Conservation (phyloP, 2,888 invertebrate species). For the Drosophila falleni region DNA sequence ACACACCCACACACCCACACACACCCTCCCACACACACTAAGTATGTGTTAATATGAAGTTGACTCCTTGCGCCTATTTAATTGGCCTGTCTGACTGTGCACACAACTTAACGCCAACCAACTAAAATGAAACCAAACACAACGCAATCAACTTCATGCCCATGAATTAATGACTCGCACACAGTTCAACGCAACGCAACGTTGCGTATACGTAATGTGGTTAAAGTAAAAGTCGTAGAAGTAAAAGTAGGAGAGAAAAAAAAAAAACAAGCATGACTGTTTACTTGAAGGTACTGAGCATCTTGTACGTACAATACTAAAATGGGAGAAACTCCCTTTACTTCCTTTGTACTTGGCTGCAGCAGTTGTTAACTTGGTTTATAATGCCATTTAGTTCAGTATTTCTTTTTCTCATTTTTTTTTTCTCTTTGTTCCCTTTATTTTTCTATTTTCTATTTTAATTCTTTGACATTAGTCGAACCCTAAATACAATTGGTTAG, state of each 20-base stretch:
- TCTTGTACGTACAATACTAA: neutral
- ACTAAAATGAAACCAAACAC: slow-evolving; percentile 51
- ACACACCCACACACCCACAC: neutral
- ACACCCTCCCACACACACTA: slow-evolving; percentile 6
- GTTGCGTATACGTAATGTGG: slow-evolving; percentile 58
- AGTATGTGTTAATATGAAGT: slow-evolving; percentile 78
- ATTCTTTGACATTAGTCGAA: neutral
- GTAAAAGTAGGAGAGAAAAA: neutral
- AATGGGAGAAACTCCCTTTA: neutral
- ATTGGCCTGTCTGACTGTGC: slow-evolving; percentile 68
- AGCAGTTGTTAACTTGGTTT: slow-evolving; percentile 1
- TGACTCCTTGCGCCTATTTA: slow-evolving; percentile 74
- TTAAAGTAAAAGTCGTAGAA: neutral
- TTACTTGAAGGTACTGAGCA: neutral
- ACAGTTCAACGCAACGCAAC: slow-evolving; percentile 11
- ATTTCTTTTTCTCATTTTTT: too few relatives aligned
- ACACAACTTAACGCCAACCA: slow-evolving; percentile 27
- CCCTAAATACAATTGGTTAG: neutral
- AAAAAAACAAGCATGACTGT: neutral
- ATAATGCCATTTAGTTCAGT: neutral
- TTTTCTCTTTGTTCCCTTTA: neutral
- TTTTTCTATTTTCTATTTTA: neutral
- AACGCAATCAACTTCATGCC: slow-evolving; percentile 76
- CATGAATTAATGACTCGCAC: slow-evolving; percentile 73
- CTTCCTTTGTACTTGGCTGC: neutral